These are phyloP conservation scores for Psittacula derbiana DNA, from an alignment of 2,797 vertebrate species.

Conservation along the genomic window DNA sequence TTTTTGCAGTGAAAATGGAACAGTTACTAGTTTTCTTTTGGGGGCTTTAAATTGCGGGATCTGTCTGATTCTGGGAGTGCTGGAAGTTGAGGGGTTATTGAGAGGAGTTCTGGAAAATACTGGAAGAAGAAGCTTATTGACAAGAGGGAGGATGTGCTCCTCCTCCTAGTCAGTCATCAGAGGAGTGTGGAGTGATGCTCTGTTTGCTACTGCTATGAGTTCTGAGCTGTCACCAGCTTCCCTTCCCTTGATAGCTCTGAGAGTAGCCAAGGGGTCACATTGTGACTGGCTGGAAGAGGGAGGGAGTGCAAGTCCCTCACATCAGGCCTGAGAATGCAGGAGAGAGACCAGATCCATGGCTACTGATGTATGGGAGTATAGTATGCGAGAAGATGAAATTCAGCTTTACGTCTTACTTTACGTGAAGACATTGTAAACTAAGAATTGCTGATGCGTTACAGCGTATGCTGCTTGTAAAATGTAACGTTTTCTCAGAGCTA, in stretches of 20 bases:
- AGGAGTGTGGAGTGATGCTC: neutral
- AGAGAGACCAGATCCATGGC: neutral
- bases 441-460: neutral
- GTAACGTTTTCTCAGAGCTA: neutral
- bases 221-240: neutral
- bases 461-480: neutral
- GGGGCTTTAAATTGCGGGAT: neutral
- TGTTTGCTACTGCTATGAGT: neutral
- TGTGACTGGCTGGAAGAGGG: neutral
- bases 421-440: neutral
- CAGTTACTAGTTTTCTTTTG: neutral
- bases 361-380: neutral
- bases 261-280: neutral
- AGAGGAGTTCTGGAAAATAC: neutral
- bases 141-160: neutral
- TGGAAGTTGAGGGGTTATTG: neutral
- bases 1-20: neutral
- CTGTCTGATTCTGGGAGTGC: neutral
- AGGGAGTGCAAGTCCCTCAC: neutral
- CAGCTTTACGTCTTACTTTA: neutral
- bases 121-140: neutral
- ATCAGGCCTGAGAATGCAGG: neutral
- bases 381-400: neutral
- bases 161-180: neutral
- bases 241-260: neutral